These are phyloP conservation scores for Ceryle rudis DNA, from an alignment of 2,797 vertebrate genomes.

Conservation along the genomic window DNA sequence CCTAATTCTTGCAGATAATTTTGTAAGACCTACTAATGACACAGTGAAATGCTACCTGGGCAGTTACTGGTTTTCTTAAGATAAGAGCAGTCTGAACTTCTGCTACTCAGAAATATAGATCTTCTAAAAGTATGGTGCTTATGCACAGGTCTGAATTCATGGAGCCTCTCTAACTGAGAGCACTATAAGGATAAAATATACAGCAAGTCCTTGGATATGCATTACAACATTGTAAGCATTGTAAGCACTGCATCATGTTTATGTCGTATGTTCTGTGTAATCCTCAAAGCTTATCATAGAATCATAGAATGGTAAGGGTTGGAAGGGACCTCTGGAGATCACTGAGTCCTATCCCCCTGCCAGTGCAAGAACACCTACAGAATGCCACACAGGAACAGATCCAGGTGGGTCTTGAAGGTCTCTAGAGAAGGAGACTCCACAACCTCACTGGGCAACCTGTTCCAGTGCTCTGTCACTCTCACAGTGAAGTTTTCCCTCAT, in stretches of 20 bases:
- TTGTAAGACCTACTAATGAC: background rate
- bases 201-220: background rate
- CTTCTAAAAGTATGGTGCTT: background rate
- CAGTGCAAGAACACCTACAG: too few relatives aligned
- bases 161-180: slow-evolving; percentile 41
- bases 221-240: background rate
- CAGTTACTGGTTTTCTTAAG: slow-evolving; percentile 33
- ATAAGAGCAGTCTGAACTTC: slow-evolving; percentile 30
- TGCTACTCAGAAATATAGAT: slow-evolving; percentile 16
- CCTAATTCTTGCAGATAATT: background rate
- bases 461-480: too few relatives aligned
- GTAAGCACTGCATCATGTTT: background rate
- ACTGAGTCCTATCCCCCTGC: too few relatives aligned
- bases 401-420: too few relatives aligned
- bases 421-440: too few relatives aligned
- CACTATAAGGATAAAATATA: background rate
- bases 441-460: too few relatives aligned
- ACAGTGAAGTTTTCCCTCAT: too few relatives aligned
- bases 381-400: too few relatives aligned
- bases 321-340: too few relatives aligned
- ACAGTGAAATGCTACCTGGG: slow-evolving; percentile 21
- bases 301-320: too few relatives aligned
- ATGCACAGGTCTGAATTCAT: background rate
- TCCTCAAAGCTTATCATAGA: background rate
- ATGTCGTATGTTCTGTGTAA: background rate